Conservation (phyloP, 2,113 vertebrate species). For the Nestor notabilis region DNA sequence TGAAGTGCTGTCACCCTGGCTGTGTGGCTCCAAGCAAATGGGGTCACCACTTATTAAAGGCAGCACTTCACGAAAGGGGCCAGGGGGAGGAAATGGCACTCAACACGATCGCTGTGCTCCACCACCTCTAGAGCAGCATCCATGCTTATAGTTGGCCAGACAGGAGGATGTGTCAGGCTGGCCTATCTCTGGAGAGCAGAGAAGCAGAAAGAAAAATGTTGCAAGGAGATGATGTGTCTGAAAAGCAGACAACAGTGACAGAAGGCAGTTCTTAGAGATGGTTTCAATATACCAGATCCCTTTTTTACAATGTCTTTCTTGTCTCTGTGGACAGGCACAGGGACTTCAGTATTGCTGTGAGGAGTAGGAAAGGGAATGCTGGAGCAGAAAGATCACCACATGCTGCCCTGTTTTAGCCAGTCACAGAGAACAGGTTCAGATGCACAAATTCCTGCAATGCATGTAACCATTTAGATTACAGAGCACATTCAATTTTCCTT, state of each 20-base stretch:
- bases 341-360: neutral
- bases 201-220: neutral
- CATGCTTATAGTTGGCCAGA: neutral
- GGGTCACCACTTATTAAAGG: neutral
- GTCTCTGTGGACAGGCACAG: neutral
- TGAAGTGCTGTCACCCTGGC: neutral
- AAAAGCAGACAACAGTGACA: neutral
- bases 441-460: neutral
- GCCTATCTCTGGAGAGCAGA: neutral
- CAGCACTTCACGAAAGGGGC: neutral
- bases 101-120: neutral
- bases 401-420: neutral
- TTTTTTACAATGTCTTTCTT: neutral
- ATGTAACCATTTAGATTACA: neutral
- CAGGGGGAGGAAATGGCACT: neutral
- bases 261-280: neutral
- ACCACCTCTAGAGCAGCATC: neutral
- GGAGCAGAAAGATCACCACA: neutral
- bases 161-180: neutral
- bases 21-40: neutral
- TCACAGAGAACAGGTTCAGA: neutral
- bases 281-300: rapidly evolving
- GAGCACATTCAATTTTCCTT: neutral
- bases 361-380: neutral
- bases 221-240: neutral